Evolutionary conservation across 2,797 vertebrate genomes (phyloP).

Genomic region (Gymnothorax javanicus): DNA sequence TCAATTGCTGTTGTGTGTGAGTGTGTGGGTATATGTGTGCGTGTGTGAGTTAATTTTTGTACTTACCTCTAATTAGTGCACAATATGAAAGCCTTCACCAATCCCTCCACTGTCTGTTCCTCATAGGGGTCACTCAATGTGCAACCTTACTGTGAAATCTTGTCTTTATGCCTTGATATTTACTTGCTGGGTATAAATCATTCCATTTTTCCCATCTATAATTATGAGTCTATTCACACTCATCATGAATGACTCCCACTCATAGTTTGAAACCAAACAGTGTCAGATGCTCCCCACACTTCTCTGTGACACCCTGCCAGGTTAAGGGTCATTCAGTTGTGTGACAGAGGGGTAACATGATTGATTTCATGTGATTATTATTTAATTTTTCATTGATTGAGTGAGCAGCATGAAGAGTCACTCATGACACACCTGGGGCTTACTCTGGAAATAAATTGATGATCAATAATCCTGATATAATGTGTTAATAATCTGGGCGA

Average conservation of each 20-base stretch:
- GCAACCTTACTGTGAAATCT: not conserved
- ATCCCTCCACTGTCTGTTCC: not conserved
- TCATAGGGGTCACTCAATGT: not conserved
- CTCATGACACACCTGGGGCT: conserved; percentile 69
- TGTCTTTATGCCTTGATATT: conserved; percentile 52
- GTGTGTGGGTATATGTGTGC: conserved; percentile 34
- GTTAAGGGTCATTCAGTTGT: conserved; percentile 64
- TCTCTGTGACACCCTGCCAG: conserved; percentile 64
- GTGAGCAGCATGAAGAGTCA: conserved; percentile 34
- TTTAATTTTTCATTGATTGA: conserved; percentile 64
- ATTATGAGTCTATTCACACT: conserved; percentile 62
- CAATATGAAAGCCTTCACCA: not conserved
- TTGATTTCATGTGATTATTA: conserved; percentile 72
- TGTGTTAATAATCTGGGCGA: not conserved
- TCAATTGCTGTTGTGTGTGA: conserved; percentile 40
- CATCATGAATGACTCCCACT: conserved; percentile 52
- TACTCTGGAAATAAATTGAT: conserved; percentile 68
- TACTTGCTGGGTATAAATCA: conserved; percentile 61
- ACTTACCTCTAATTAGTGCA: not conserved
- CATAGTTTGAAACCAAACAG: conserved; percentile 21
- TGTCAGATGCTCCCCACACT: conserved; percentile 60
- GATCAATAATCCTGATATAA: conserved; percentile 60
- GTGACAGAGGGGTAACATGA: conserved; percentile 63
- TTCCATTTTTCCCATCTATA: conserved; percentile 63
- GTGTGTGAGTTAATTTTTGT: conserved; percentile 5